Conservation (phyloP, 2,797 vertebrate species). For the Coregonus sp. region DNA sequence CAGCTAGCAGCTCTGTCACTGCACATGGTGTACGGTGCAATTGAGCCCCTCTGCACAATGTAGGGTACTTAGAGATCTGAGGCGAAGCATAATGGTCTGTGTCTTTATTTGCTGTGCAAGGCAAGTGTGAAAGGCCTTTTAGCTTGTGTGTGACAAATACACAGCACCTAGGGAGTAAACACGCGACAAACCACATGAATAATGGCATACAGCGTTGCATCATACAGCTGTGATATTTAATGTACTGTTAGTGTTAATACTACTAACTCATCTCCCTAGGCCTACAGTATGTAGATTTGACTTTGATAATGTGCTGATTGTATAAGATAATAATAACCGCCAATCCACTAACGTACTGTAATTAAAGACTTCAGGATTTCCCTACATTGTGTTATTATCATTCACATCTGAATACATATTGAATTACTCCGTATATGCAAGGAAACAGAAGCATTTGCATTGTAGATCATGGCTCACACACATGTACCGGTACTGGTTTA, state of each 20-base stretch:
- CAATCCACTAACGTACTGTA: no score
- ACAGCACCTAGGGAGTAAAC: slow-evolving; percentile 9
- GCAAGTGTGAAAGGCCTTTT: slow-evolving; percentile 10
- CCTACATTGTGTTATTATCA: background rate
- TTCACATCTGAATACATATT: background rate
- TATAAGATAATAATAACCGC: background rate
- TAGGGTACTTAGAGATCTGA: slow-evolving; percentile 8
- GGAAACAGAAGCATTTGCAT: background rate
- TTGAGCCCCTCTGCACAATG: slow-evolving; percentile 14
- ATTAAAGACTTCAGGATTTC: no score
- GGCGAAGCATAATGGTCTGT: background rate
- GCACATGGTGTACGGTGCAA: background rate
- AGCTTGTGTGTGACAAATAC: slow-evolving; percentile 17
- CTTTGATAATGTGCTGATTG: background rate
- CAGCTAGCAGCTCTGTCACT: slow-evolving; percentile 45
- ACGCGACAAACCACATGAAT: background rate
- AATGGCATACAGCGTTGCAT: background rate
- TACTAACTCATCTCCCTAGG: background rate
- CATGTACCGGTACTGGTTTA: background rate
- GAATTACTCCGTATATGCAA: background rate
- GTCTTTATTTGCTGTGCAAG: slow-evolving; percentile 17
- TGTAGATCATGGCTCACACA: background rate
- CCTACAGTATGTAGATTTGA: background rate
- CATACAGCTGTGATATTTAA: background rate
- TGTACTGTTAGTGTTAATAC: background rate